Evolutionary conservation across 2,113 vertebrate genomes (phyloP), one percentile per base, ranked within the genome.

Genomic region (Pterocles gutturalis): DNA sequence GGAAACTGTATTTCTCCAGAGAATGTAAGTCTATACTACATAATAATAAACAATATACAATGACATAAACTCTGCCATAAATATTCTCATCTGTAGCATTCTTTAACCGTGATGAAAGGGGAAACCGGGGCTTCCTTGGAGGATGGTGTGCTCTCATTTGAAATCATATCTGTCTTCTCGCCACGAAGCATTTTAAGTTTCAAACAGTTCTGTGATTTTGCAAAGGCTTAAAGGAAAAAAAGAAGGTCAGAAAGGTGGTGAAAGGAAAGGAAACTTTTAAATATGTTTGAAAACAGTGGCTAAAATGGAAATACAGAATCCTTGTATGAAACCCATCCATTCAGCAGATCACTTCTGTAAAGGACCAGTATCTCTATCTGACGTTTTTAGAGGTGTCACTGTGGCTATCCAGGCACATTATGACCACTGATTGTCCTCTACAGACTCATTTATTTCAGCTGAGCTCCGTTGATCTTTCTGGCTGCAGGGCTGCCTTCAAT

Each of bases 1-100:
- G 43, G 24, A 81, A 29, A 33, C 51, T 48, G 17, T 71, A 84
- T 96, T 96, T 97, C 89, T 97, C 89, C 83, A 93, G 89, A 89
- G 66, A 88, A 45, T 38, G 8, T 69, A 87, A 90, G 38, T n/a
- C 6, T 57, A 62, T 62, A 66, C 70, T 73, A 85, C 43, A 77
- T 89, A 89, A 94, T 90, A 34, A 81, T 93, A 95, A 75, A 61
- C 87, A 91, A 86, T 45, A 61, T 57, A 45, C 25, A 33, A 48
- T 34, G 33, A 36, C 65, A 81, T 73, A 45, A 96, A 87, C 13
- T 13, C 25, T 46, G 41, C 6, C 69, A 57, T 55, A 75, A 81
- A 91, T 93, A 87, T 76, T 90, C 87, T 90, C 73, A 54, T 33
- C 49, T 51, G 46, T 24, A 80, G 17, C 70, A 58, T 83, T 61